Base-by-base conservation (phyloP, 1,140 invertebrate genomes). In the Tribolium castaneum region DNA sequence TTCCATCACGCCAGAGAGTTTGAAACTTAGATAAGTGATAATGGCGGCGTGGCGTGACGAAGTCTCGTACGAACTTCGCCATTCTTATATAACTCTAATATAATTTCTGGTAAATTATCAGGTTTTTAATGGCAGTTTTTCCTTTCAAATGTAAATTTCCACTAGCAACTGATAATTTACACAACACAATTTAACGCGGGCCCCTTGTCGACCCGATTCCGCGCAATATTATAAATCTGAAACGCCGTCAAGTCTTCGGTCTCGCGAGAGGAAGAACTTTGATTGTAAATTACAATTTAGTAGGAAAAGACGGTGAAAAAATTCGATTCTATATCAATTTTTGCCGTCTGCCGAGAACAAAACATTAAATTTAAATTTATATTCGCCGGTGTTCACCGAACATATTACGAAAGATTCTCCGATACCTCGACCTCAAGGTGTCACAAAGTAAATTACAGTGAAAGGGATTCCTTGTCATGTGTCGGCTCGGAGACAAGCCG, bases 381-480 rank as follows among this genome's bases (percentile, higher is more conserved):
- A 73, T 73, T 73, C n/a, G 19, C 25, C 45, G 49, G 22, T 50
- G 35, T 72, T 72, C 54, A 30, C 52, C 22, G 19, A 78, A 78
- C 49, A 78, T 51, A 59, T 74, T 51, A 66, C 49, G 71, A 19
- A 49, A 51, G 54, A 78, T 75, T 78, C 72, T 70, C 56, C 73
- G 25, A 79, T 71, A 71, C 35, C 12, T 50, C 73, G 70, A 52
- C 74, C 76, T 74, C 19, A 49, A 78, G 73, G 70, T 81, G 78
- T 80, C 78, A 70, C 75, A 80, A 78, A 81, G 76, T 82, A 80
- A 82, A 81, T 82, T 82, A 81, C 66, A 76, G 62, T 81, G 81
- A 82, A 82, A 82, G 81, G 80, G 80, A 82, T 82, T 82, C 76
- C 81, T 82, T 82, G 81, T 82, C 80, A 82, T 76, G 75, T 80